These are phyloP conservation scores for Prunella fulvescens DNA, from an alignment of 2,113 vertebrate genomes.

Conservation along the genomic window DNA sequence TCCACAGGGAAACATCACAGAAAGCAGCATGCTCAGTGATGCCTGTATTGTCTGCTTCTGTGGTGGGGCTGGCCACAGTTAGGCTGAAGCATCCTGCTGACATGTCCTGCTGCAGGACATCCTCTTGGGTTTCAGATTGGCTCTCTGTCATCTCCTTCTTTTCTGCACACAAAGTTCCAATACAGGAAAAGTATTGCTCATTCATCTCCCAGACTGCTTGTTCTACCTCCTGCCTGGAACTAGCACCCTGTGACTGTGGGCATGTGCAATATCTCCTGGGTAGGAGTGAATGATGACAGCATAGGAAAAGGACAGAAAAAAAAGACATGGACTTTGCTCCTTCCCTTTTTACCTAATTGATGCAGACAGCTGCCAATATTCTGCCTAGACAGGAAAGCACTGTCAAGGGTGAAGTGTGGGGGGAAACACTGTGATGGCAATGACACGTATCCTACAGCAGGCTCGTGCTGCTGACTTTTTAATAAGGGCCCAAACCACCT, in stretches of 20 bases:
- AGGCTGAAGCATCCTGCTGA: not conserved
- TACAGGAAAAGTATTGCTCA: not conserved
- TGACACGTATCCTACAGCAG: fast-evolving
- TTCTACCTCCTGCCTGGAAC: not conserved
- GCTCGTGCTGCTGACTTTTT: not conserved
- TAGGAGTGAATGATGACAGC: not conserved
- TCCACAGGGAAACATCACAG: not conserved
- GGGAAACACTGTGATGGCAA: not conserved
- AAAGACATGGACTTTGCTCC: not conserved
- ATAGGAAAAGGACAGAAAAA: not conserved
- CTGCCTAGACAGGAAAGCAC: not conserved
- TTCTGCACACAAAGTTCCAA: not conserved
- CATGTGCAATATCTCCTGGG: not conserved
- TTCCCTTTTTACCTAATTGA: not conserved
- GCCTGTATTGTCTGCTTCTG: not conserved
- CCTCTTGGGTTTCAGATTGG: not conserved
- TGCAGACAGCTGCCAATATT: not conserved
- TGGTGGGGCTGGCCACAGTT: not conserved
- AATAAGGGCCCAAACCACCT: not conserved
- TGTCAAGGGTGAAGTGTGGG: fast-evolving
- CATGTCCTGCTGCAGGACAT: not conserved
- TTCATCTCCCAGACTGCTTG: not conserved
- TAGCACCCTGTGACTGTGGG: not conserved
- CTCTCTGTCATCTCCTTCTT: not conserved
- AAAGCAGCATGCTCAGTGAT: not conserved